Base-by-base conservation (phyloP, 2,888 invertebrate genomes). In the Stegophylla sp. region DNA sequence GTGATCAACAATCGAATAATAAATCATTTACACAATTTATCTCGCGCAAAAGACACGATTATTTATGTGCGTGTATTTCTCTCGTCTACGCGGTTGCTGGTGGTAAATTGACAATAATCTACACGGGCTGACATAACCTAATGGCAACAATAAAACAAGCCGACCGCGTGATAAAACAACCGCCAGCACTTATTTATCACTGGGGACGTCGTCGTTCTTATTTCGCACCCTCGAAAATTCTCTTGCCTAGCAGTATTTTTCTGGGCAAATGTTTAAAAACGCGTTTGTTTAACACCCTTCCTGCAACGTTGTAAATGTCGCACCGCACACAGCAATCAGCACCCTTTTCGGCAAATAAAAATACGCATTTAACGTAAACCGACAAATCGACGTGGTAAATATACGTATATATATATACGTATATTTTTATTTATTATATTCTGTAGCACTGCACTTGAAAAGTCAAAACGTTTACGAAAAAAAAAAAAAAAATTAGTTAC, bases 251-350 rank as follows among this genome's bases (percentile, higher is more conserved):
- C 45, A 3, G 26, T n/a, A 12, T 72, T 56, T 56, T 61, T 26
- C 59, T 20, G 45, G n/a, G 45, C 45, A 61, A 74, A 74, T 74
- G 73, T 48, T 74, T 74, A 74, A 74, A 74, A 74, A 74, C 61
- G 73, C 73, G 43, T 74, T 74, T 74, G 43, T 45, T n/a, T 20
- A 41, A 23, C 71, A 23, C 71, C 53, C 53, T 72, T 72, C 26
- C 56, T 56, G 23, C 4, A 34, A 41, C 20, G 13, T n/a, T n/a
- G n/a, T n/a, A n/a, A 12, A 48, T 10, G 26, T 34, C 17, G 48
- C 28, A n/a, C 48, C 28, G 1, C 63, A 34, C 28, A 28, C 28
- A 1, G 13, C 9, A 13, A 23, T 53, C 34, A 23, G 34, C 71
- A 13, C 67, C 67, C 69, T 71, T 53, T 53, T 53, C 53, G 15